Percentiles rank a stretch among this genome's conserved stretches.
These are phyloP conservation scores for Deladenus siricidicola DNA, from an alignment of 2,888 invertebrate genomes.

Conservation along the genomic window DNA sequence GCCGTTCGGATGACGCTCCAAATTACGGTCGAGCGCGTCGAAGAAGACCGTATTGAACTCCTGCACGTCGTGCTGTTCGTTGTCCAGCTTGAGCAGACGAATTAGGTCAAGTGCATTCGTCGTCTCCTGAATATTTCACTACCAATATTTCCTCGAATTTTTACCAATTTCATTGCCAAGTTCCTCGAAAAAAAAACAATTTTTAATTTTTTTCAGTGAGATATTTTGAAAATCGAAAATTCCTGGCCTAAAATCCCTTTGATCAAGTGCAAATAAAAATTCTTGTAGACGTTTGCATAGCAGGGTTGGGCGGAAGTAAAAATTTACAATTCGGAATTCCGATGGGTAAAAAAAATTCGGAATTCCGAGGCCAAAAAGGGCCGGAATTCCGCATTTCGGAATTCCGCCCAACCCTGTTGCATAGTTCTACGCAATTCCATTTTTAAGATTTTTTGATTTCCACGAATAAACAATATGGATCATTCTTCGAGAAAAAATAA, in stretches of 20 bases:
- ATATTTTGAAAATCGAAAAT: neutral
- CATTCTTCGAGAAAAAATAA: no score
- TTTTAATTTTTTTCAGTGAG: neutral
- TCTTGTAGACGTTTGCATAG: slow-evolving; percentile 7
- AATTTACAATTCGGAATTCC: no score
- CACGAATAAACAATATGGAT: no score
- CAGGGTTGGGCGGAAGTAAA: no score
- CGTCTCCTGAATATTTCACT: slow-evolving; percentile 26
- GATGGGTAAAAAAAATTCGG: no score
- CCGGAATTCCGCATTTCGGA: no score
- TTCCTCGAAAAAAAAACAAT: neutral
- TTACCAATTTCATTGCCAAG: neutral
- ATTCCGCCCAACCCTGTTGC: no score
- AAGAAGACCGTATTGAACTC: slow-evolving; percentile 48
- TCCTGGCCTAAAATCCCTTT: neutral
- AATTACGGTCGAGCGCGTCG: slow-evolving; percentile 42
- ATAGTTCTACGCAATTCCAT: no score
- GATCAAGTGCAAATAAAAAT: neutral
- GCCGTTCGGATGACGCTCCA: slow-evolving; percentile 45
- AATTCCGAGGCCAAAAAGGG: no score
- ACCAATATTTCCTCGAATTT: neutral
- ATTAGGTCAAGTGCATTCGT: slow-evolving; percentile 34
- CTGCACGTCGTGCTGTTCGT: slow-evolving; percentile 49
- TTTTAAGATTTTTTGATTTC: no score
- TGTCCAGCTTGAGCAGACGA: slow-evolving; percentile 31